Conservation (phyloP, 2,113 vertebrate genomes). For the Zosterops pallidus region DNA sequence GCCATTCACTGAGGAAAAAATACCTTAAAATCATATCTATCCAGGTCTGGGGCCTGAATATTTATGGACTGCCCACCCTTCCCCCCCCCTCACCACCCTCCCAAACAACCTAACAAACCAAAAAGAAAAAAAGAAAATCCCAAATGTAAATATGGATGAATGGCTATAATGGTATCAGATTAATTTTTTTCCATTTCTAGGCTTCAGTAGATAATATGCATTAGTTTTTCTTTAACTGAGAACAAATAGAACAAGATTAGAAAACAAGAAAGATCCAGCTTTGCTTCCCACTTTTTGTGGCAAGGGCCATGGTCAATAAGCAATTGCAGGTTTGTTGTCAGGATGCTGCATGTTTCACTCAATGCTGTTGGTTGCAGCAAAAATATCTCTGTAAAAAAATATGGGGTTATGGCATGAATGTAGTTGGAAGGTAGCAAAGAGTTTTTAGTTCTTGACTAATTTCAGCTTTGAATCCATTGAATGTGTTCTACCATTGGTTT, state of each 20-base stretch:
- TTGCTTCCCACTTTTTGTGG: background rate
- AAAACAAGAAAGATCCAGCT: background rate
- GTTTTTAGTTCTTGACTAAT: background rate
- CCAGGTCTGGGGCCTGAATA: background rate
- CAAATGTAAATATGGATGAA: background rate
- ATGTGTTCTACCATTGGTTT: background rate
- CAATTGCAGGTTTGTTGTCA: background rate
- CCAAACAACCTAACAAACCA: background rate
- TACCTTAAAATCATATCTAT: background rate
- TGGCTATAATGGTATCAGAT: slow-evolving; percentile 1
- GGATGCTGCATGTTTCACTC: background rate
- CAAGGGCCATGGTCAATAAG: background rate
- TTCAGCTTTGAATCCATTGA: background rate
- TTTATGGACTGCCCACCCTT: background rate
- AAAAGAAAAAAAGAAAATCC: background rate
- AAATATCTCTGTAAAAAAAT: background rate
- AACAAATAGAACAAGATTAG: background rate
- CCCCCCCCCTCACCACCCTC: too few relatives aligned
- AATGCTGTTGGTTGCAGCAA: background rate
- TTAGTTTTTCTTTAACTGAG: background rate
- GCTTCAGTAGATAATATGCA: background rate
- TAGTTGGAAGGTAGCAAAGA: background rate
- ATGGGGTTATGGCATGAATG: background rate
- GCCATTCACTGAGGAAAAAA: background rate
- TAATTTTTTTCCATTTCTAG: background rate